Conservation (phyloP, 1,140 invertebrate genomes). For the Orius laevigatus region DNA sequence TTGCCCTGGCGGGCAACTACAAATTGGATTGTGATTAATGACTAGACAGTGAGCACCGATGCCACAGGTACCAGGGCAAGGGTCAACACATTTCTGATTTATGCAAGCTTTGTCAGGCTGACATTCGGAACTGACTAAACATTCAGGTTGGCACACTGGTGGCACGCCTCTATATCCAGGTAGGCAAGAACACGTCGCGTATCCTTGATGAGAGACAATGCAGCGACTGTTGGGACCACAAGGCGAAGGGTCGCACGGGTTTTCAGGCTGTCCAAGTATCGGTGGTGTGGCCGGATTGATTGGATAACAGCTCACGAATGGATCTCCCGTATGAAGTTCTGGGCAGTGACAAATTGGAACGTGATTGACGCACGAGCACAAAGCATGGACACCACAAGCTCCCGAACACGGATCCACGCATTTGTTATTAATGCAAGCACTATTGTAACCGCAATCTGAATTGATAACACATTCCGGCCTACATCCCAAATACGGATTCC, state of each 20-base stretch:
- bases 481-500: constrained; percentile 50
- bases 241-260: constrained; percentile 44
- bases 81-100: constrained; percentile 59
- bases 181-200: constrained; percentile 61
- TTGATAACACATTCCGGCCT: constrained; percentile 63
- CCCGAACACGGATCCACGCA: constrained; percentile 61
- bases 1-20: constrained; percentile 52
- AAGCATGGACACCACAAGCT: constrained; percentile 56
- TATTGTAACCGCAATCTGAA: constrained; percentile 47
- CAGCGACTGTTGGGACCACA: constrained; percentile 67
- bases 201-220: constrained; percentile 46
- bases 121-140: constrained; percentile 63
- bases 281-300: constrained; percentile 24
- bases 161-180: constrained; percentile 61
- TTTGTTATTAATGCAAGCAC: constrained; percentile 60
- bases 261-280: constrained; percentile 19
- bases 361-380: constrained; percentile 60
- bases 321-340: constrained; percentile 53
- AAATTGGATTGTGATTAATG: constrained; percentile 68
- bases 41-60: constrained; percentile 52
- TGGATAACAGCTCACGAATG: constrained; percentile 53
- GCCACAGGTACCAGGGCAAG: constrained; percentile 62
- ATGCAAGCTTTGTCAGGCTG: constrained; percentile 56
- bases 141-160: constrained; percentile 62
- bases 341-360: constrained; percentile 62